These are phyloP conservation scores for Cottus gobio DNA, from an alignment of 2,113 vertebrate species.

Conservation along the genomic window DNA sequence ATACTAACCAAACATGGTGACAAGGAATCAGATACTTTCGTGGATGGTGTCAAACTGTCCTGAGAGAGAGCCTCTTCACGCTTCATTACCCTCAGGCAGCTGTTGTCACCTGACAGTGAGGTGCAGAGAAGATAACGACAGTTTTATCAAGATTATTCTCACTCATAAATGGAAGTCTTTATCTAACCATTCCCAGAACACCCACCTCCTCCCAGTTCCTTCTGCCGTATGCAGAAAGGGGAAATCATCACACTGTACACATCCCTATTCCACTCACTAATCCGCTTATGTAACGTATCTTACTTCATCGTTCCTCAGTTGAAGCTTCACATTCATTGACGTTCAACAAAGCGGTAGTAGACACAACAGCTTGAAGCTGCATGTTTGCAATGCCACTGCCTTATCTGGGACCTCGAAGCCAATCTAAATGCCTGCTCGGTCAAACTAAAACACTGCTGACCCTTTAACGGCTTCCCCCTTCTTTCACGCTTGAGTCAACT, in stretches of 20 bases:
- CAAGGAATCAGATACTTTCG: conserved; percentile 7
- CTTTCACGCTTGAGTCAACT: conserved; percentile 59
- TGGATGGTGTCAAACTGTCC: conserved; percentile 18
- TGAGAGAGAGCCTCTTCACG: conserved; percentile 18
- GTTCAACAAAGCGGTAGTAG: background rate
- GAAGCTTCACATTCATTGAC: background rate
- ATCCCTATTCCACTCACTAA: background rate
- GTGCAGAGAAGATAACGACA: conserved; percentile 23
- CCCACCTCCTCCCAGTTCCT: background rate
- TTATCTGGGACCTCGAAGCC: conserved; percentile 21
- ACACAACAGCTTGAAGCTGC: background rate
- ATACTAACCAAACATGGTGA: background rate
- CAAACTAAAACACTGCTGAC: conserved; percentile 20
- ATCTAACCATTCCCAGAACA: conserved; percentile 3
- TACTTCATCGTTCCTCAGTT: background rate
- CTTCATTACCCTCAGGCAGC: conserved; percentile 51
- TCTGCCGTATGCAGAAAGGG: conserved; percentile 22
- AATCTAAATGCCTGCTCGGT: conserved; percentile 32
- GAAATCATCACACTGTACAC: conserved; percentile 6
- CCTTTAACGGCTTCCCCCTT: conserved; percentile 40
- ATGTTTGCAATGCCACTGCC: background rate
- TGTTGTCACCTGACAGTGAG: conserved; percentile 39
- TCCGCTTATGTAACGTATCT: conserved; percentile 5
- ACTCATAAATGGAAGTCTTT: conserved; percentile 33
- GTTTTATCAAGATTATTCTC: conserved; percentile 37